Percentiles rank a stretch among this genome's conserved stretches.
Evolutionary conservation across 2,797 vertebrate genomes (phyloP).

Genomic region (Pipistrellus nathusii): DNA sequence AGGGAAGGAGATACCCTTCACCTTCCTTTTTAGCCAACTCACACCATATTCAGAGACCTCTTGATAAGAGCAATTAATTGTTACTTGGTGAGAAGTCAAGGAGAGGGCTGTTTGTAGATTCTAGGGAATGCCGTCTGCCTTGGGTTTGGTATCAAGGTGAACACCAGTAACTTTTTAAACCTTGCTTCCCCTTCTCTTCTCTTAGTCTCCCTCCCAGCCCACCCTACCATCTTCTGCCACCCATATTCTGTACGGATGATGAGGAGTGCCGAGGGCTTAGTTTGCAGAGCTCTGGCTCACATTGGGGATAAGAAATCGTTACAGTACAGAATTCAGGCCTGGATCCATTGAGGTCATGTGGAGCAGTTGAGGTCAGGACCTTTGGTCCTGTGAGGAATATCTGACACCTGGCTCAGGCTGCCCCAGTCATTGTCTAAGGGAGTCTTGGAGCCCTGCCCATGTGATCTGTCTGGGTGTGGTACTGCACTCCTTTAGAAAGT

Average conservation of each 20-base stretch:
- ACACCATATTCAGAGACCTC: not conserved
- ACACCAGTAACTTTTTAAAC: not conserved
- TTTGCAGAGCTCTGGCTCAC: not conserved
- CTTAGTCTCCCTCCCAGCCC: not conserved
- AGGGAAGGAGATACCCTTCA: not conserved
- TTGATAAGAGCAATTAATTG: not conserved
- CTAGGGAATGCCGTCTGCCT: not conserved
- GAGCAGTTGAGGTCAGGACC: not conserved
- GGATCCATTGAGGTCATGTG: not conserved
- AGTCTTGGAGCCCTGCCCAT: not conserved
- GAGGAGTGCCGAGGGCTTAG: not conserved
- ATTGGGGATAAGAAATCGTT: not conserved
- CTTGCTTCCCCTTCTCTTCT: not conserved
- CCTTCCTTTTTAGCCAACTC: not conserved
- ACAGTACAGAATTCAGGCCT: too few relatives aligned
- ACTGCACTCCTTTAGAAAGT: not conserved
- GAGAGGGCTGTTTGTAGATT: not conserved
- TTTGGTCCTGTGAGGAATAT: not conserved
- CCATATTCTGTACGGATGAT: not conserved
- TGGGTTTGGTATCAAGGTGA: not conserved
- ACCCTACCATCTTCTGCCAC: not conserved
- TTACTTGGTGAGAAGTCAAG: conserved; percentile 1
- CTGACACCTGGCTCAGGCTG: not conserved
- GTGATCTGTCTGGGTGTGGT: not conserved
- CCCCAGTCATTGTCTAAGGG: not conserved